phyloP scores from a whole-genome alignment of 2,113 vertebrate species.

The Isurus oxyrinchus region DNA sequence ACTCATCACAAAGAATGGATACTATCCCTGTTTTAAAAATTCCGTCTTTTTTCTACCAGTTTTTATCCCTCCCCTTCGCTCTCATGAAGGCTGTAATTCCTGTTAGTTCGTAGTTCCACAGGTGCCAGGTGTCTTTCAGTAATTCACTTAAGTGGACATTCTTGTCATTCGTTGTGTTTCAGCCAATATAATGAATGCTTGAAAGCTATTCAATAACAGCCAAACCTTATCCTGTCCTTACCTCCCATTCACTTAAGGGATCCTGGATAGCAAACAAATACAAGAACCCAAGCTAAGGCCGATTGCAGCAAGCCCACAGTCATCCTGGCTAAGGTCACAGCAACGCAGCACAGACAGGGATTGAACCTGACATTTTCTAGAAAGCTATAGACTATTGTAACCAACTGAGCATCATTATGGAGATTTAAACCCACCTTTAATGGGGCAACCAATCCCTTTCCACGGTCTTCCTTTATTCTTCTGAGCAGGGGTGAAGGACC shows the following conservation, averaged over 20 bases:
- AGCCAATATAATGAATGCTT: neutral
- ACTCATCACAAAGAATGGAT: neutral
- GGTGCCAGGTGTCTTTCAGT: constrained; percentile 24
- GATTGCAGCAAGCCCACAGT: neutral
- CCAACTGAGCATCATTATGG: neutral
- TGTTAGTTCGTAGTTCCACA: neutral
- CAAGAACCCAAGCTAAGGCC: neutral
- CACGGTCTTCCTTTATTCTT: neutral
- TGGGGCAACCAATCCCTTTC: neutral
- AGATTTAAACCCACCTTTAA: neutral
- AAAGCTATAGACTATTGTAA: neutral
- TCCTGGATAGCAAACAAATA: neutral
- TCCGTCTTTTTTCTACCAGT: neutral
- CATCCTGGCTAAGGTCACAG: neutral
- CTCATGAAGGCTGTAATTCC: neutral
- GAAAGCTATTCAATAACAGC: constrained; percentile 14
- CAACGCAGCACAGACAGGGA: neutral
- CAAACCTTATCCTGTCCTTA: neutral
- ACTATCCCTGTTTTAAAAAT: neutral
- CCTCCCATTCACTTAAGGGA: neutral
- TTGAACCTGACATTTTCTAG: neutral
- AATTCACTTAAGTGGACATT: neutral
- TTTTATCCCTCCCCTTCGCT: neutral
- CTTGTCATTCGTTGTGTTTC: neutral
- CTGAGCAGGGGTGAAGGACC: neutral